These are phyloP conservation scores for Sorex maritimensis DNA, from an alignment of 2,797 vertebrate species.

Conservation along the genomic window DNA sequence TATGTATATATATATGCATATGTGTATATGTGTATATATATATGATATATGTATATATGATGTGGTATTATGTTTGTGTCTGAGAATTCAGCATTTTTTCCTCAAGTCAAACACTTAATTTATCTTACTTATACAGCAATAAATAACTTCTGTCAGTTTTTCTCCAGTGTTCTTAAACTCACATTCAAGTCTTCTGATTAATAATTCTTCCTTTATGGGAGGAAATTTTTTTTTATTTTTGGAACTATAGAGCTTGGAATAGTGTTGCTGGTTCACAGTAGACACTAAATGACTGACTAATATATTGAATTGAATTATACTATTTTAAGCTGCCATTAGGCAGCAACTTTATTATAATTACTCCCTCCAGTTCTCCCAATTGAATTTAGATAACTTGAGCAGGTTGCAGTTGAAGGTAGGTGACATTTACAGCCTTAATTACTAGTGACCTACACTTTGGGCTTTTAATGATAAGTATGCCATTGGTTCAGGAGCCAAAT, in stretches of 20 bases:
- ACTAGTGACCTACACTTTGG: slow-evolving; percentile 61
- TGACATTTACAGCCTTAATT: slow-evolving; percentile 76
- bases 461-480: slow-evolving; percentile 63
- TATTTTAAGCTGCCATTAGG: slow-evolving; percentile 34
- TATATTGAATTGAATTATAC: slow-evolving; percentile 27
- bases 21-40: too few species aligned
- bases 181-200: slow-evolving; percentile 21
- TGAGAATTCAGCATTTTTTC: slow-evolving; percentile 6
- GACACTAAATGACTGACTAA: neutral
- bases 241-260: neutral
- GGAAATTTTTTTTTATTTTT: neutral
- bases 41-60: neutral
- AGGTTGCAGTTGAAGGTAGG: slow-evolving; percentile 31
- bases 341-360: slow-evolving; percentile 32
- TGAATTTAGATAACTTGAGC: slow-evolving; percentile 64
- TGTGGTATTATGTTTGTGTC: neutral
- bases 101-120: slow-evolving; percentile 18
- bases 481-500: slow-evolving; percentile 68
- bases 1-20: too few species aligned
- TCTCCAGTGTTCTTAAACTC: neutral
- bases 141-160: neutral
- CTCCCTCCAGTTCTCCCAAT: slow-evolving; percentile 42
- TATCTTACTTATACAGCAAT: neutral
- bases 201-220: neutral
- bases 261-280: neutral